Evolutionary conservation across 2,113 vertebrate species (phyloP), one percentile per base, ranked within the genome.

Genomic region (Thalassarche chlororhynchos): DNA sequence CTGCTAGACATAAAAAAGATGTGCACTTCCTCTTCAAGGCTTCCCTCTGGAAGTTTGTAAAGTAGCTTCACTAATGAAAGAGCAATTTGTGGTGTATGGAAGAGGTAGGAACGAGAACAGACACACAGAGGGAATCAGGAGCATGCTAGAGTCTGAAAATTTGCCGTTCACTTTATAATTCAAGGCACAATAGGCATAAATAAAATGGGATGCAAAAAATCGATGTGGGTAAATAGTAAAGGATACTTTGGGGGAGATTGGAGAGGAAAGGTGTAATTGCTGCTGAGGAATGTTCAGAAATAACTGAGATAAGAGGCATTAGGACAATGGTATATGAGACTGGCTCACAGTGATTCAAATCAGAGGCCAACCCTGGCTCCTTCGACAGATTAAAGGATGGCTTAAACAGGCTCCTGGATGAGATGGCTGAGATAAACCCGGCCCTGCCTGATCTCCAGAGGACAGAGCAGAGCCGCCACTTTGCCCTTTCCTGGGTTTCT

Each of bases 271-370:
- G n/a, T 69, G 44, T 88, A 97, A 97, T 96, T 97, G 93, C 90
- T 93, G 87, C 83, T 86, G 87, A 85, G 86, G 75, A 94, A 95
- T 70, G 82, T 94, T 95, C 66, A 84, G 93, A 91, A 96, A 74
- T 81, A 93, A 84, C 55, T 62, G 75, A 94, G 96, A 97, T 98
- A 97, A 94, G 91, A 92, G 60, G 84, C 71, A 97, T 97, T 93
- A 94, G 85, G 72, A 91, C 94, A 94, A 84, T 91, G 75, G 61
- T 82, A 91, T 84, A 95, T 86, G 71, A 84, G 52, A 24, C 65
- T 81, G 74, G 60, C 44, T 89, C 36, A 42, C 8, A 1, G 40
- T 57, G 86, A 88, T 91, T 96, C 86, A 84, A 86, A 94, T 91
- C 82, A 80, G 62, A 89, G 80, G 64, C 90, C 71, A 58, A 70